phyloP scores from a whole-genome alignment of 2,113 vertebrate species.

The Neogale vison region DNA sequence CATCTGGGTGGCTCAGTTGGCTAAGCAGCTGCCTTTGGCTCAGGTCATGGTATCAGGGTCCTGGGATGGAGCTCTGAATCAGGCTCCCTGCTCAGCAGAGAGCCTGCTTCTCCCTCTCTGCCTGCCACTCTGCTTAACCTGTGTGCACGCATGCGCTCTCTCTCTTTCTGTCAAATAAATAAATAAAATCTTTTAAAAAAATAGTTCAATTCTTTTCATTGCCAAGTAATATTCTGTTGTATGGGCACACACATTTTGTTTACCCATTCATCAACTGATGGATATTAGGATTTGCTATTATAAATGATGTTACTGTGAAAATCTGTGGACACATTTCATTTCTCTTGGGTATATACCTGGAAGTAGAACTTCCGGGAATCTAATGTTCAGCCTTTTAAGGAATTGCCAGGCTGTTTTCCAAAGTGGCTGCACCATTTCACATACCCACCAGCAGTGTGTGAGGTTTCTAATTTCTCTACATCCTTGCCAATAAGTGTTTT shows the following conservation, averaged over 20 bases:
- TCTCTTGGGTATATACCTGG: not conserved
- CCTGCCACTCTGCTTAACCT: too few relatives aligned
- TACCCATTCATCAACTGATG: not conserved
- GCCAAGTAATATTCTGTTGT: not conserved
- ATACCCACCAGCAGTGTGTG: not conserved
- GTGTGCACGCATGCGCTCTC: fast-evolving
- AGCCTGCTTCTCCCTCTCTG: too few relatives aligned
- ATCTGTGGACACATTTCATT: not conserved
- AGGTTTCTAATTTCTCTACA: not conserved
- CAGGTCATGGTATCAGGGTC: too few relatives aligned
- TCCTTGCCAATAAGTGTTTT: not conserved
- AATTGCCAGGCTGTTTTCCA: not conserved
- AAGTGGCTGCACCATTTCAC: not conserved
- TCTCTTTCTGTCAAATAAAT: too few relatives aligned
- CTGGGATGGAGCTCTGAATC: too few relatives aligned
- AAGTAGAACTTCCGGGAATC: not conserved
- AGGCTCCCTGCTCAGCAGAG: too few relatives aligned
- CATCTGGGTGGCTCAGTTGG: too few relatives aligned
- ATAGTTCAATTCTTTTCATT: not conserved
- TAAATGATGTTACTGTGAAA: not conserved
- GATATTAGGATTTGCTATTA: not conserved
- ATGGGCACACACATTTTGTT: not conserved
- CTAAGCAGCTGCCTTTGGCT: too few relatives aligned
- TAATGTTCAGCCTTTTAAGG: not conserved
- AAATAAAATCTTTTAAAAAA: too few relatives aligned